These are phyloP conservation scores for Nomada fucata DNA, from an alignment of 2,888 invertebrate genomes.

Conservation along the genomic window DNA sequence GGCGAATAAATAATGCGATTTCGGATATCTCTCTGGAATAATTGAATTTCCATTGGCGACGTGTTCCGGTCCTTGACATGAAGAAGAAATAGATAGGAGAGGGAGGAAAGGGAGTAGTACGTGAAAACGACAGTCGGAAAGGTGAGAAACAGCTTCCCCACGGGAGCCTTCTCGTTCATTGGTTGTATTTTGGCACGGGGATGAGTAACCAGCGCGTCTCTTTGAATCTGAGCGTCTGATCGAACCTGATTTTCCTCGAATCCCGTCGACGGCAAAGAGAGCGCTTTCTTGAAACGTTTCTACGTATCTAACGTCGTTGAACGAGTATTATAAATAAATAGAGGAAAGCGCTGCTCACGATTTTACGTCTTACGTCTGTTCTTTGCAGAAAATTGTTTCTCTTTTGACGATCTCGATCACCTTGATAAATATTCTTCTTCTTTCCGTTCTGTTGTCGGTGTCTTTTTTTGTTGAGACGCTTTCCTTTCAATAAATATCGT, in stretches of 20 bases:
- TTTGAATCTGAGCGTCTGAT: conserved; percentile 31
- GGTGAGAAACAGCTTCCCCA: conserved; percentile 47
- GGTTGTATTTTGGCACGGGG: conserved; percentile 81
- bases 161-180: conserved; percentile 70
- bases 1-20: neutral
- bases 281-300: conserved; percentile 14
- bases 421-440: neutral
- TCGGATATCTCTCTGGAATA: neutral
- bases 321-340: conserved; percentile 46
- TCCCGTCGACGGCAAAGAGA: conserved; percentile 45
- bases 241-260: conserved; percentile 1
- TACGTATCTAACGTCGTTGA: conserved; percentile 28
- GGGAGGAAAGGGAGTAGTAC: neutral
- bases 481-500: conserved; percentile 41
- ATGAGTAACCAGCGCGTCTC: conserved; percentile 63
- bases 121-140: conserved; percentile 58
- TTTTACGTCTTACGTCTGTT: neutral
- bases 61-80: conserved; percentile 1
- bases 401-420: neutral
- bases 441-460: neutral
- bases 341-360: conserved; percentile 22
- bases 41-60: neutral
- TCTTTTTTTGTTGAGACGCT: conserved; percentile 7
- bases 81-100: neutral
- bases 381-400: neutral